phyloP scores from a whole-genome alignment of 1,140 invertebrate genomes.

The Hesperophylax magnus region DNA sequence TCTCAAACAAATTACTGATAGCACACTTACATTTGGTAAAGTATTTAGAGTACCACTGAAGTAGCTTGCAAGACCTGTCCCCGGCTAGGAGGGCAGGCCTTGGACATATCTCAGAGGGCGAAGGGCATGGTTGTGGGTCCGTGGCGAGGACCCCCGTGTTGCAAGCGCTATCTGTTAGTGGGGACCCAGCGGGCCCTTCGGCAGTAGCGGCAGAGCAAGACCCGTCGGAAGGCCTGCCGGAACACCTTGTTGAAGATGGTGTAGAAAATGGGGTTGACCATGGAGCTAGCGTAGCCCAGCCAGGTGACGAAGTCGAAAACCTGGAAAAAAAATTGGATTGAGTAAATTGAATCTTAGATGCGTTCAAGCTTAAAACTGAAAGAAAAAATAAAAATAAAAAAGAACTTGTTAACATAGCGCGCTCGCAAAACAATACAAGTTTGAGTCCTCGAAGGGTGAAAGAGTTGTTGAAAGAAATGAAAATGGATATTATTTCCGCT shows the following conservation, averaged over 20 bases:
- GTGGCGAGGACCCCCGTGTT: conserved; percentile 64
- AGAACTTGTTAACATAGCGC: too few species aligned
- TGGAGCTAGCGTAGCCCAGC: conserved; percentile 93
- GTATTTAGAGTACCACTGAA: conserved; percentile 8
- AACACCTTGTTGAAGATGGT: conserved; percentile 96
- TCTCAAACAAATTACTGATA: too few species aligned
- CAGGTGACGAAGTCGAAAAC: conserved; percentile 89
- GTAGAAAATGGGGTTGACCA: conserved; percentile 95
- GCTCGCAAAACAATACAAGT: too few species aligned
- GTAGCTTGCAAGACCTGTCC: conserved; percentile 3
- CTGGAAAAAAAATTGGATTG: conserved; percentile 26
- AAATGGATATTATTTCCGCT: too few species aligned
- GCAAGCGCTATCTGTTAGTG: conserved; percentile 67
- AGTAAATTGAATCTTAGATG: not conserved
- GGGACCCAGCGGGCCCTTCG: conserved; percentile 72
- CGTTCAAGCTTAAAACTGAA: too few species aligned
- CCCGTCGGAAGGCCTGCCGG: conserved; percentile 90
- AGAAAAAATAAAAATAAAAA: too few species aligned
- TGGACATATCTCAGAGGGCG: conserved; percentile 44
- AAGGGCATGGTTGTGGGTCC: conserved; percentile 57
- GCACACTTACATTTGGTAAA: too few species aligned
- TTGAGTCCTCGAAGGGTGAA: too few species aligned
- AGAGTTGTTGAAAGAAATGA: too few species aligned
- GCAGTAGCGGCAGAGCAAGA: conserved; percentile 84
- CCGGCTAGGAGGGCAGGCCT: not conserved